Evolutionary conservation across 2,888 invertebrate species (phyloP).

Genomic region (Drepana falcataria): DNA sequence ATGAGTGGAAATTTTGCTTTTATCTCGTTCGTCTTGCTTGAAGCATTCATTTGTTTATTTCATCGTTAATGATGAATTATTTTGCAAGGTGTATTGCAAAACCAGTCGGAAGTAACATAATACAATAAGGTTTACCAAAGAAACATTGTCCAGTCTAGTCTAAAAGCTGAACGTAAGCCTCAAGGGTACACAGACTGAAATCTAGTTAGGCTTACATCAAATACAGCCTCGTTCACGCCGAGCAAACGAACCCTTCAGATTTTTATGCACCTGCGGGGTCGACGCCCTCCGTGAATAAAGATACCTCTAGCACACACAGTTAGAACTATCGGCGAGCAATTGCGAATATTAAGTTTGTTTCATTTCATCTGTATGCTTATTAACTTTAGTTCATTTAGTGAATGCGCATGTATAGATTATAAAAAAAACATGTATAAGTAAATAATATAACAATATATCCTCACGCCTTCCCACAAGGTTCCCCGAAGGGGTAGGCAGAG

Average conservation of each 20-base stretch:
- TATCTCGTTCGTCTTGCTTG: too few species aligned
- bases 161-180: not conserved
- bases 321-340: not conserved
- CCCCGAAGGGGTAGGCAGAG: too few species aligned
- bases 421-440: too few species aligned
- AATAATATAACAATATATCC: too few species aligned
- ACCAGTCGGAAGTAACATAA: too few species aligned
- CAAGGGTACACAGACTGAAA: not conserved
- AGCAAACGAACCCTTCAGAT: conserved; percentile 2
- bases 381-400: not conserved
- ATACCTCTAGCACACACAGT: not conserved
- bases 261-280: conserved; percentile 6
- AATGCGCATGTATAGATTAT: too few species aligned
- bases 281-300: conserved; percentile 3
- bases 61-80: too few species aligned
- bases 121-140: too few species aligned
- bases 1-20: too few species aligned
- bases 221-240: not conserved
- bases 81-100: too few species aligned
- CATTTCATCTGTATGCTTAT: not conserved
- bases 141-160: not conserved
- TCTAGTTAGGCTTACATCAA: not conserved
- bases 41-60: too few species aligned
- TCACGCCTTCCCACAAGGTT: too few species aligned
- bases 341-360: not conserved